phyloP scores from a whole-genome alignment of 2,113 vertebrate species.

The Forbesichthys papilliferus region DNA sequence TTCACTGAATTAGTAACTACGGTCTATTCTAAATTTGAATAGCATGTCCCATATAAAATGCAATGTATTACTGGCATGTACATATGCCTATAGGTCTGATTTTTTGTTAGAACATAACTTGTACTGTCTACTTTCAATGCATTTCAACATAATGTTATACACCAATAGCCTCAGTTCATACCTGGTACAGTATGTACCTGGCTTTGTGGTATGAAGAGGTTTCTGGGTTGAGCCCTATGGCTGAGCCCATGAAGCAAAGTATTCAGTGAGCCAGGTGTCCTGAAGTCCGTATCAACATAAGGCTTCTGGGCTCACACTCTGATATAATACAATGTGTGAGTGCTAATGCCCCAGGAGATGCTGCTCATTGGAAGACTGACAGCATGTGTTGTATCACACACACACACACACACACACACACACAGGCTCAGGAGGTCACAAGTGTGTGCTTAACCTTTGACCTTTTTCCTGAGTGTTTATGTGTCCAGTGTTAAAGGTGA shows the following conservation, averaged over 20 bases:
- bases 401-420: constrained; percentile 2
- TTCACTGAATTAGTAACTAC: too few relatives aligned
- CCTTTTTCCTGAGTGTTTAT: constrained; percentile 10
- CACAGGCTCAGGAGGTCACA: constrained; percentile 5
- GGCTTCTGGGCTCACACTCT: background rate
- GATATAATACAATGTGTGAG: constrained; percentile 7
- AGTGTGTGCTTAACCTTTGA: constrained; percentile 21
- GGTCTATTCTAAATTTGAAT: too few relatives aligned
- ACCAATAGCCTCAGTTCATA: too few relatives aligned
- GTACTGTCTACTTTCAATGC: too few relatives aligned
- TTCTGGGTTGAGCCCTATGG: too few relatives aligned
- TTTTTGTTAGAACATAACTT: too few relatives aligned
- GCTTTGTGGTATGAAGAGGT: too few relatives aligned
- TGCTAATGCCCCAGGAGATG: constrained; percentile 11
- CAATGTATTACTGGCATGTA: too few relatives aligned
- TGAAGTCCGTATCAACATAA: background rate
- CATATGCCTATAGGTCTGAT: too few relatives aligned
- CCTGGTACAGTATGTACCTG: too few relatives aligned
- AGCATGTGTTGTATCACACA: background rate
- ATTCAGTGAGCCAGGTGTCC: background rate
- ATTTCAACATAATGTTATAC: too few relatives aligned
- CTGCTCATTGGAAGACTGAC: constrained; percentile 4
- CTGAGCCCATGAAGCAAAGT: background rate
- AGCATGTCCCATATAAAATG: too few relatives aligned
- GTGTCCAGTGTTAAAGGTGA: background rate